Evolutionary conservation across 2,113 vertebrate species (phyloP), one percentile per base, ranked within the genome.

Genomic region (Fregetta grallaria): DNA sequence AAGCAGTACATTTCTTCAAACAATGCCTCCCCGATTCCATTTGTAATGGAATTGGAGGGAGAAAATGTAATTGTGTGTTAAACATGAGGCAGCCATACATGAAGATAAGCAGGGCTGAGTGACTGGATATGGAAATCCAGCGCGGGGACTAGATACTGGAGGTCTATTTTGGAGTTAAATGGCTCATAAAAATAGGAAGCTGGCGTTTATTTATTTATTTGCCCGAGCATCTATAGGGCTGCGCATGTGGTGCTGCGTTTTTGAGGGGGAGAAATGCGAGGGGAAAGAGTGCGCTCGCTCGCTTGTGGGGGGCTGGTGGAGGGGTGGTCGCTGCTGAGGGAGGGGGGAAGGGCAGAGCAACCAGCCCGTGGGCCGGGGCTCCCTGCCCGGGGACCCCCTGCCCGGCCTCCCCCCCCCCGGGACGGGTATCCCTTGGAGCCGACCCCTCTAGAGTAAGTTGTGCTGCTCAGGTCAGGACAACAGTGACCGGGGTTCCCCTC

Each of bases 1-100:
- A 98, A 98, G 97, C 97, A 97, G 97, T 97, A 97, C 98, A 97
- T 98, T 97, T 98, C 97, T 97, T 98, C 97, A 98, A 98, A 98
- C 98, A 98, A 98, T 98, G 96, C 97, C 96, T 97, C 97, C 97
- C 97, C 95, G 92, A 97, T 98, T 98, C 98, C 98, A 98, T 98
- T 98, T 98, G 97, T 98, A 98, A 98, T 97, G 97, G 97, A 97
- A 98, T 97, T 98, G 97, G 97, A 98, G 96, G 96, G 90, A 97
- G 97, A 97, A 98, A 98, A 98, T 98, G 98, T 98, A 98, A 98
- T 98, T 98, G 97, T 98, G 97, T 98, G 96, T 94, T 96, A 95
- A 97, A 86, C 93, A 96, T 40, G 89, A 96, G 58, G 88, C 96
- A 97, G 96, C 97, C 98, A 98, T 96, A 97, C 97, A 98, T 98